phyloP scores from a whole-genome alignment of 2,113 vertebrate species.

The Zootoca vivipara region DNA sequence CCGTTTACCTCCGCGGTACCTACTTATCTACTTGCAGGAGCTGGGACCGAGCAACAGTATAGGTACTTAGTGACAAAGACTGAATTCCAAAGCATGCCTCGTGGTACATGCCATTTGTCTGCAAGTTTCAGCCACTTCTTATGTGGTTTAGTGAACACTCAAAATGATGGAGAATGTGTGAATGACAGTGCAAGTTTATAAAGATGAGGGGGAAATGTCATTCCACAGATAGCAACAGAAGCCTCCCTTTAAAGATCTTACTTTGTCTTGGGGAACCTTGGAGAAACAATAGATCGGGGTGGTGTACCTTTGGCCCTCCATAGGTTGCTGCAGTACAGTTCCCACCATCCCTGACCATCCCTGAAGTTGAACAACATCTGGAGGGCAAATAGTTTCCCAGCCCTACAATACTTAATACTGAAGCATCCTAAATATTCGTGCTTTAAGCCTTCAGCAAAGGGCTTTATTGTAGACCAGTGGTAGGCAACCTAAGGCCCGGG shows the following conservation, averaged over 20 bases:
- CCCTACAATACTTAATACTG: neutral
- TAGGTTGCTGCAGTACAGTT: too few species aligned
- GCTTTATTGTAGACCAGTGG: neutral
- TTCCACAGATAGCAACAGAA: neutral
- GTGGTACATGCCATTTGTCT: neutral
- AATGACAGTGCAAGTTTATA: neutral
- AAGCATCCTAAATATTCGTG: neutral
- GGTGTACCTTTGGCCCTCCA: neutral
- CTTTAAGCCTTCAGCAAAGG: neutral
- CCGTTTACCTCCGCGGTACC: too few species aligned
- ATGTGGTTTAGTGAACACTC: neutral
- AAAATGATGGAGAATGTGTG: neutral
- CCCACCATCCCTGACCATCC: too few species aligned
- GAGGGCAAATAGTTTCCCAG: too few species aligned
- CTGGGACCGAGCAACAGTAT: too few species aligned
- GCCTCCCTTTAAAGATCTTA: neutral
- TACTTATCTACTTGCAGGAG: too few species aligned
- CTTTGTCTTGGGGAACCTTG: neutral
- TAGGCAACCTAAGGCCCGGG: neutral
- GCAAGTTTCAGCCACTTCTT: neutral
- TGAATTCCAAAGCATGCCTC: too few species aligned
- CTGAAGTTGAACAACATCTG: too few species aligned
- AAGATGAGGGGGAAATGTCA: neutral
- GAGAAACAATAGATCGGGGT: neutral
- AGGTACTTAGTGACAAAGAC: too few species aligned